Percentiles rank a stretch among this genome's conserved stretches.
phyloP scores from a whole-genome alignment of 2,888 invertebrate genomes.

The Glyphotaelius pellucidus region DNA sequence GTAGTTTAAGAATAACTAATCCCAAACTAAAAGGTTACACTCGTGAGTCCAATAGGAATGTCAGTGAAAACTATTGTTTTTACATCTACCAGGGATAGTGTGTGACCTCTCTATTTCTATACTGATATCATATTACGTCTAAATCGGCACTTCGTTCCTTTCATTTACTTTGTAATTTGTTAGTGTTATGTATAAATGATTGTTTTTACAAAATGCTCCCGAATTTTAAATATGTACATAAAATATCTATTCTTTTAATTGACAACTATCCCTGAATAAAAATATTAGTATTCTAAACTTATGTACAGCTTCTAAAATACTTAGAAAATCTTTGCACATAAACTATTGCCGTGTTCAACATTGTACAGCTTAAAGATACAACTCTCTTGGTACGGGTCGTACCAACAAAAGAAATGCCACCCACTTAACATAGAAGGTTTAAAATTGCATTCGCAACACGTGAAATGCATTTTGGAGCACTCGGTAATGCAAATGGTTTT shows the following conservation, averaged over 20 bases:
- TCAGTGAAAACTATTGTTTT: constrained; percentile 54
- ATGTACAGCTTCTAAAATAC: constrained; percentile 54
- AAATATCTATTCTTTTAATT: constrained; percentile 32
- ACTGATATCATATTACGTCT: not conserved
- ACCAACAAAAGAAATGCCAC: constrained; percentile 16
- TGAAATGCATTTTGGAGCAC: constrained; percentile 11
- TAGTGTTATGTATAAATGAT: constrained; percentile 3
- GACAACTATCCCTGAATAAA: constrained; percentile 47
- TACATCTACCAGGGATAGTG: constrained; percentile 48
- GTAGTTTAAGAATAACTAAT: constrained; percentile 22
- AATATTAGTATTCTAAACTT: constrained; percentile 55
- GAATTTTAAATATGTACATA: constrained; percentile 23
- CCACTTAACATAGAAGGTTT: constrained; percentile 2
- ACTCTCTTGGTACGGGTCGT: not conserved
- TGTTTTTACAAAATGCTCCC: constrained; percentile 1
- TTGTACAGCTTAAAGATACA: constrained; percentile 2
- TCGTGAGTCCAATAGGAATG: constrained; percentile 53
- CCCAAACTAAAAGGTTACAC: constrained; percentile 40
- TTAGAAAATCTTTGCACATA: constrained; percentile 42
- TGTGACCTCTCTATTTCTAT: not conserved
- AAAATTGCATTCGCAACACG: constrained; percentile 18
- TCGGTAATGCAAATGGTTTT: not conserved
- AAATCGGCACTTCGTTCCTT: not conserved
- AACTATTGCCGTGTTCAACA: constrained; percentile 29
- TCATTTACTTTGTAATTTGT: not conserved